Base-by-base conservation (phyloP, 2,797 vertebrate genomes). In the Sebastes matsubarae region DNA sequence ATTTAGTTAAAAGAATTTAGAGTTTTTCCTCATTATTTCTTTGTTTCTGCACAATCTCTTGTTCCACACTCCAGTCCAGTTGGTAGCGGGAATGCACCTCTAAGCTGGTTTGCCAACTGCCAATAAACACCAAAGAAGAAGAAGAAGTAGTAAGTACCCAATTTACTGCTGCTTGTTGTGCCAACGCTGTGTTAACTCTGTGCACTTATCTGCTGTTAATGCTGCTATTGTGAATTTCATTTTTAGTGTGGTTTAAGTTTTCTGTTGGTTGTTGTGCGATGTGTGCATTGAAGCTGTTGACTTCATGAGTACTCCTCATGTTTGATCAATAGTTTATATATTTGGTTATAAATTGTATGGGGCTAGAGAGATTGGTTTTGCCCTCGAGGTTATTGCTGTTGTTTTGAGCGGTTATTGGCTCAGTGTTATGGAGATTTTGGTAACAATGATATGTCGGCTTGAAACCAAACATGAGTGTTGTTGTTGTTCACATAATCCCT, bases 21-120 rank as follows among this genome's bases (percentile, higher is more conserved):
- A 3, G 38, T 6, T 42, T 42, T 16, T 42, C 6, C 13, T 42
- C 38, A 42, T 42, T 3, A 42, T 42, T 42, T 42, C 14, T 42
- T 42, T 42, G 6, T 42, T 42, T 42, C 38, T 42, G 38, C 14
- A 42, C 38, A 42, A 42, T 42, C 38, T 3, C 38, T 6, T 42
- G 2, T 42, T 14, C 38, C 14, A 42, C 0, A 42, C 2, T 42
- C 13, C 13, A 42, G 38, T 16, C 38, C 6, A 16, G 38, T 42
- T 42, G 14, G 38, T 42, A 0, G 2, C 0, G 2, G 38, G 0
- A 42, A 16, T 42, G 38, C 38, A 42, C 0, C 14, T 42, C 38
- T 42, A 42, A 42, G 6, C 38, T 42, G 14, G 38, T 42, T 42
- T 42, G 38, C 38, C 38, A 3, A 42, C 13, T 1, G 12, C 38